Percentiles rank a stretch among this genome's conserved stretches.
Conservation (phyloP, 2,113 vertebrate genomes). For the Rallus limicola region DNA sequence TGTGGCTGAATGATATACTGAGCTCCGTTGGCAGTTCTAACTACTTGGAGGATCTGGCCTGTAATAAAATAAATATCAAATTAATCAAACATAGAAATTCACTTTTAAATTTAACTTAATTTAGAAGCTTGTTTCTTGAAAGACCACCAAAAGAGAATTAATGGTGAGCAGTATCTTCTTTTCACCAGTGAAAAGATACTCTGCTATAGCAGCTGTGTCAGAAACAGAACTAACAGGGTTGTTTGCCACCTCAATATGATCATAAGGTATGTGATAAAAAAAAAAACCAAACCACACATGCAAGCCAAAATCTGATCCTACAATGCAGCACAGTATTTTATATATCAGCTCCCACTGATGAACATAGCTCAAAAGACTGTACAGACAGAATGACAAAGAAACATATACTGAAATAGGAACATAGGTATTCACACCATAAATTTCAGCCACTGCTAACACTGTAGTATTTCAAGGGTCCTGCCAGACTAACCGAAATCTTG, state of each 20-base stretch:
- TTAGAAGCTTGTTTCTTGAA: background rate
- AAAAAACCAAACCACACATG: background rate
- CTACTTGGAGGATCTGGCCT: slow-evolving; percentile 97
- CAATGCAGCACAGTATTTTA: background rate
- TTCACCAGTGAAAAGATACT: background rate
- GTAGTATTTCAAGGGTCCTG: background rate
- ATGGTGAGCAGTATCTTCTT: background rate
- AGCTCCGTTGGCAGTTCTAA: slow-evolving; percentile 90
- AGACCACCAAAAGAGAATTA: background rate
- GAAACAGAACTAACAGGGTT: background rate
- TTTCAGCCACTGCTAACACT: background rate
- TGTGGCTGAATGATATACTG: slow-evolving; percentile 96
- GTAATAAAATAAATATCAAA: slow-evolving; percentile 16
- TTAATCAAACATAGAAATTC: background rate
- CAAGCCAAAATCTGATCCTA: background rate
- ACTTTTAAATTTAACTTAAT: background rate
- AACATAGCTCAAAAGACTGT: background rate
- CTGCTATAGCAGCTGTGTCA: background rate
- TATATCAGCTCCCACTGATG: background rate
- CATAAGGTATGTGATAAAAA: background rate
- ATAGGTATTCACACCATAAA: background rate
- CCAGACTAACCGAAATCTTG: background rate
- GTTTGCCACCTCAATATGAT: background rate
- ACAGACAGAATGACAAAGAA: background rate
- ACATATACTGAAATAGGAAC: background rate